phyloP scores from a whole-genome alignment of 2,797 vertebrate species.

The Octomys mimax region DNA sequence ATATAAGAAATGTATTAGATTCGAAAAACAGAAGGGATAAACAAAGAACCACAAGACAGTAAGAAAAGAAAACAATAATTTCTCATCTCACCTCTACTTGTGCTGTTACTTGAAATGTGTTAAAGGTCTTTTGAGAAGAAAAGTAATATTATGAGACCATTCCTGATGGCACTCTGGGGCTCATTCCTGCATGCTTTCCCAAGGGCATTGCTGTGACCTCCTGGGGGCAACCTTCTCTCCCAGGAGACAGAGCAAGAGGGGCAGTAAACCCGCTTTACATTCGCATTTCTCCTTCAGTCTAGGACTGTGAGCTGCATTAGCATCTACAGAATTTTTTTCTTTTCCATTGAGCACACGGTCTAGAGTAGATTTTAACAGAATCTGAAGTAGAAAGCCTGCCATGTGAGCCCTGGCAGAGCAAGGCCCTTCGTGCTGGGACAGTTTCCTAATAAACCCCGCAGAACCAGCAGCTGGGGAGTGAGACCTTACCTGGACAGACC shows the following conservation, averaged over 20 bases:
- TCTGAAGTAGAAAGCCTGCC: not conserved
- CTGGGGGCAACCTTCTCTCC: not conserved
- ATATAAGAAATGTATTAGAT: not conserved
- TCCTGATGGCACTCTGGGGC: not conserved
- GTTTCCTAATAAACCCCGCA: not conserved
- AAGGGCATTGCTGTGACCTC: not conserved
- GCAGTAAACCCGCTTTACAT: not conserved
- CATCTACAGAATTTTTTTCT: not conserved
- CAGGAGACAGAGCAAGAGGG: not conserved
- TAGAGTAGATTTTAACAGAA: not conserved
- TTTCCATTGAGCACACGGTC: not conserved
- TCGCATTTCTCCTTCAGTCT: not conserved
- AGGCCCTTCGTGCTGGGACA: not conserved
- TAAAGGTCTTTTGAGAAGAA: not conserved
- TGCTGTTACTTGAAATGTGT: not conserved
- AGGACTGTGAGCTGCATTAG: not conserved
- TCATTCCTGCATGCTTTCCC: not conserved
- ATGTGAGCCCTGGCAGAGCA: not conserved
- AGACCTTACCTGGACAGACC: not conserved
- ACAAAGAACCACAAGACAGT: not conserved
- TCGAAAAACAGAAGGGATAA: not conserved
- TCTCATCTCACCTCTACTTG: not conserved
- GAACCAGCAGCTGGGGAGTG: not conserved
- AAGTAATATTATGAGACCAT: not conserved
- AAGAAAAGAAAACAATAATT: slow-evolving; percentile 1